Percentiles rank a stretch among this genome's conserved stretches.
Evolutionary conservation across 2,113 vertebrate species (phyloP).

Genomic region (Trochalopteron elliotii): DNA sequence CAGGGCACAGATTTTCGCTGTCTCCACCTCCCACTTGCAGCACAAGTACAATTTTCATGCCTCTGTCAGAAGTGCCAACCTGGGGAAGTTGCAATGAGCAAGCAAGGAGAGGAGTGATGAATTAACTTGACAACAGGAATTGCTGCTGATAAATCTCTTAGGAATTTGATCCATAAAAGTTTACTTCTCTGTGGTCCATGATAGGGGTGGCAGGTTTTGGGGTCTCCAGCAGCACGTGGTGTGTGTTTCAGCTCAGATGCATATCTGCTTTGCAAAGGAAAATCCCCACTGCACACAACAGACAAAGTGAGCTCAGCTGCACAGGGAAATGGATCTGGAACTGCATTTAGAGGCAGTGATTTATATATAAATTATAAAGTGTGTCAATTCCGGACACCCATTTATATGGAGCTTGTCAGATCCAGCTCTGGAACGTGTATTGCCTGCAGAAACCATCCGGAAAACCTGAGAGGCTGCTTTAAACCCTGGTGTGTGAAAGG

Average conservation of each 20-base stretch:
- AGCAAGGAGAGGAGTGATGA: background rate
- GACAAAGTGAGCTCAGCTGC: background rate
- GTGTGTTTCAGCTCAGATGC: background rate
- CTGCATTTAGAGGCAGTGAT: conserved; percentile 27
- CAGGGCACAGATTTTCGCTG: conserved; percentile 64
- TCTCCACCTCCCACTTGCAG: conserved; percentile 61
- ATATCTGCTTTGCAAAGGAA: background rate
- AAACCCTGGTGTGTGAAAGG: background rate
- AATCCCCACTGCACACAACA: background rate
- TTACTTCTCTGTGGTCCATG: background rate
- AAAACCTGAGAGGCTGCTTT: conserved; percentile 13
- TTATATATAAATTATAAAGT: conserved; percentile 44
- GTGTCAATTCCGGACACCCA: background rate
- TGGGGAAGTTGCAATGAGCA: background rate
- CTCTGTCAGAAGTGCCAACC: conserved; percentile 59
- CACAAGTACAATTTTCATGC: conserved; percentile 51
- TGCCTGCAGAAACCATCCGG: background rate
- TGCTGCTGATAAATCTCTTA: background rate
- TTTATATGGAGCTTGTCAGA: conserved; percentile 34
- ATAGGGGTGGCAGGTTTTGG: background rate
- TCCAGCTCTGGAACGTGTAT: background rate
- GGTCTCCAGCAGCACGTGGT: background rate
- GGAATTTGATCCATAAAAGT: background rate
- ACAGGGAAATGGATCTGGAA: background rate
- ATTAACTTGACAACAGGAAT: background rate